Percentiles rank a stretch among this genome's conserved stretches.
phyloP scores from a whole-genome alignment of 2,888 invertebrate genomes.

The Scaptomyza polygonia region DNA sequence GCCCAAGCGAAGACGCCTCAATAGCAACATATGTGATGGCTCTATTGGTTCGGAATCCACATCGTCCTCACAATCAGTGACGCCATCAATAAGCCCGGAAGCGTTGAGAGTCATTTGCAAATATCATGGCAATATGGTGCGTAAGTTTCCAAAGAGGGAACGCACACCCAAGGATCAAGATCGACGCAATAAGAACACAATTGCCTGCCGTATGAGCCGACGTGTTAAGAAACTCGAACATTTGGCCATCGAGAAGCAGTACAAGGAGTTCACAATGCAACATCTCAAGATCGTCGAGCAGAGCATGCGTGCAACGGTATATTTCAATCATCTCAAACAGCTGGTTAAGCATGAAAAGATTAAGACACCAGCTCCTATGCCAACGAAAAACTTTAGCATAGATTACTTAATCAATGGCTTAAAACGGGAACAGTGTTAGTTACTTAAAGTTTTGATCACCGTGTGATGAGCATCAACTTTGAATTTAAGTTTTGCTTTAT shows the following conservation, averaged over 20 bases:
- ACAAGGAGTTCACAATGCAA: slow-evolving; percentile 67
- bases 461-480: slow-evolving; percentile 9
- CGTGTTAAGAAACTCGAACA: slow-evolving; percentile 81
- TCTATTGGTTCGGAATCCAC: slow-evolving; percentile 41
- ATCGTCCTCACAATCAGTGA: slow-evolving; percentile 48
- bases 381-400: slow-evolving; percentile 63
- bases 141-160: slow-evolving; percentile 81
- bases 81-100: slow-evolving; percentile 56
- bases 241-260: slow-evolving; percentile 77
- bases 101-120: slow-evolving; percentile 74
- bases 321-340: slow-evolving; percentile 71
- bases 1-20: slow-evolving; percentile 53
- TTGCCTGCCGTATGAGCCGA: slow-evolving; percentile 81
- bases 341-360: slow-evolving; percentile 38
- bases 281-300: slow-evolving; percentile 68
- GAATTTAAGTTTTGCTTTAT: background rate
- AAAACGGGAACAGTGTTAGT: slow-evolving; percentile 28
- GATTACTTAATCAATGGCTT: slow-evolving; percentile 63
- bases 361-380: slow-evolving; percentile 7
- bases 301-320: slow-evolving; percentile 68
- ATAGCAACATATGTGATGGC: slow-evolving; percentile 26
- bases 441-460: slow-evolving; percentile 26
- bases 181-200: slow-evolving; percentile 81
- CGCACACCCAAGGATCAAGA: slow-evolving; percentile 82
- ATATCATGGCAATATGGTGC: slow-evolving; percentile 82